Evolutionary conservation across 1,140 invertebrate species (phyloP).

Genomic region (Cydia amplana): DNA sequence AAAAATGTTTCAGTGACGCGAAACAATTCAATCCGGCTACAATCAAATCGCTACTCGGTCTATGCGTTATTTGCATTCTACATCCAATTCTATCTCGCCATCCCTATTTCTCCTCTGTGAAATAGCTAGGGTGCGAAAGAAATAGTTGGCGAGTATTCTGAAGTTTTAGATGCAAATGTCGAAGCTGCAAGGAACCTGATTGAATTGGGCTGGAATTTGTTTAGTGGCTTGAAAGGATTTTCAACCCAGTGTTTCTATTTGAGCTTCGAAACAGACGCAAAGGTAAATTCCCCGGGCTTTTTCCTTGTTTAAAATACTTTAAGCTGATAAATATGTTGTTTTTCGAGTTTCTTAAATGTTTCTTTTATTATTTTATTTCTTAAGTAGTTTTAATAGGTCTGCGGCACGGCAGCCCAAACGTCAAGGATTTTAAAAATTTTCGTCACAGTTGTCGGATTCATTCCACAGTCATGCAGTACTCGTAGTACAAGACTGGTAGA

Average conservation of each 20-base stretch:
- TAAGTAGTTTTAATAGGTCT: too few species aligned
- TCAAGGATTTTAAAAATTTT: too few species aligned
- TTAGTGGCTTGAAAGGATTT: too few species aligned
- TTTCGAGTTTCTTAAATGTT: background rate
- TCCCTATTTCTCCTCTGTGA: background rate
- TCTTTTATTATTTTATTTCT: too few species aligned
- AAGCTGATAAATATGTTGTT: background rate
- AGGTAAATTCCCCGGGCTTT: background rate
- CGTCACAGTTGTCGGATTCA: too few species aligned
- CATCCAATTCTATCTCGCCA: background rate
- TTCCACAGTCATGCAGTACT: too few species aligned
- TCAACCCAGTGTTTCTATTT: too few species aligned
- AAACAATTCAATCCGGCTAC: background rate
- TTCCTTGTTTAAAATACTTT: background rate
- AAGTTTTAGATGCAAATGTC: background rate
- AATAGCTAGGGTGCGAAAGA: background rate
- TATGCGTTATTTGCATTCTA: background rate
- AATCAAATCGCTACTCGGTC: background rate
- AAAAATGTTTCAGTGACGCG: background rate
- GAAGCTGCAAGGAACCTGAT: conserved; percentile 6
- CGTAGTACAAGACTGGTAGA: too few species aligned
- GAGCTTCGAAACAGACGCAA: background rate
- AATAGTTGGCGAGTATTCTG: background rate
- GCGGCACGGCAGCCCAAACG: too few species aligned
- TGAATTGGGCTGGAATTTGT: background rate